phyloP scores from a whole-genome alignment of 2,888 invertebrate genomes.

The Mesorhabditis sp. region DNA sequence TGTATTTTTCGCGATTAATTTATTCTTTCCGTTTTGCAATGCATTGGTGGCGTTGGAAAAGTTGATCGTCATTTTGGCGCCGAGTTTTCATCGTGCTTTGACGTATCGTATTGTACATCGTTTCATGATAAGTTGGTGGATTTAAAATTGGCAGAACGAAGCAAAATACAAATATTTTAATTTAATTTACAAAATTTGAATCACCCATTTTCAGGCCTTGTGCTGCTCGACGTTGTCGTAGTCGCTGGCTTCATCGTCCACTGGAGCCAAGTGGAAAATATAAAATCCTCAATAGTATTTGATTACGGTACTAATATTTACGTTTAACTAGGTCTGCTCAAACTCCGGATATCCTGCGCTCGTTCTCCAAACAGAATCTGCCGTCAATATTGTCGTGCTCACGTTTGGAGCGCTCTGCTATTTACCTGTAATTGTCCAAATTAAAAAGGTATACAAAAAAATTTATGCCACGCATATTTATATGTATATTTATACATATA shows the following conservation, averaged over 20 bases:
- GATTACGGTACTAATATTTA: too few relatives aligned
- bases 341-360: not conserved
- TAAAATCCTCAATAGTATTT: not conserved
- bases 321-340: not conserved
- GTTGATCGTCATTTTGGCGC: not conserved
- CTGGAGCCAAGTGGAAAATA: not conserved
- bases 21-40: not conserved
- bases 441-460: not conserved
- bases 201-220: not conserved
- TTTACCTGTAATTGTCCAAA: not conserved
- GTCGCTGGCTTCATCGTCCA: conserved; percentile 1
- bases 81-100: not conserved
- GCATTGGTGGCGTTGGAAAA: not conserved
- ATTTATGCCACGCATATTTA: not conserved
- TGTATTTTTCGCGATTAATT: not conserved
- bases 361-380: not conserved
- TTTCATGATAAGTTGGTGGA: not conserved
- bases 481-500: too few relatives aligned
- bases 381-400: not conserved
- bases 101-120: not conserved
- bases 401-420: not conserved
- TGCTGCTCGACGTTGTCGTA: not conserved
- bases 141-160: not conserved
- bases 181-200: not conserved
- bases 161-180: too few relatives aligned